Base-by-base conservation (phyloP, 2,797 vertebrate species). In the Heliangelus exortis region DNA sequence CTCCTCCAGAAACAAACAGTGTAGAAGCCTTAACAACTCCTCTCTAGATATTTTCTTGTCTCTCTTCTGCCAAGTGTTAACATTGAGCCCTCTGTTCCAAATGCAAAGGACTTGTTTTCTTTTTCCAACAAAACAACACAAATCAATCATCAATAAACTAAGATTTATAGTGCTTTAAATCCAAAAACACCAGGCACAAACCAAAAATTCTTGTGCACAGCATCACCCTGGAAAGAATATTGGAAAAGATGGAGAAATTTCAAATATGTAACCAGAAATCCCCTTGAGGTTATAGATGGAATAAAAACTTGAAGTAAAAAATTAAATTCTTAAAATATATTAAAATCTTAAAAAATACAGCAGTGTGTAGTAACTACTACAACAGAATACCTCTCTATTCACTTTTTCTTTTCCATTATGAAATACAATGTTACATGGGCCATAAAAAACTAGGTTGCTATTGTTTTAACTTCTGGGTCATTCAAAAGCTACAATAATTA, bases 401-500 rank as follows among this genome's bases (percentile, higher is more conserved):
- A 2, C 76, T 75, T 75, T 85, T 50, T 7, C 5, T 25, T 66
- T 87, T 72, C 65, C 14, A n/a, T 26, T 39, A 51, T 15, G 14
- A 89, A 80, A 91, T 50, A 68, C 8, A 41, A 23, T 45, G 22
- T 80, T 75, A 72, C 28, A 45, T 2, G 65, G 50, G 11, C 48
- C 3, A 0, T 43, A 57, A 10, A 47, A 9, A 83, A 72, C 1
- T 39, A 89, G 23, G 18, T 22, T 93, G 48, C n/a, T 86, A 33
- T 41, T 87, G 61, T 75, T 91, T 15, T 68, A 92, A 80, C 58
- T 83, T n/a, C 88, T 87, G 53, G 50, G 39, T 93, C 65, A 63
- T 54, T 78, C 55, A 78, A 84, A 94, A 15, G 68, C 19, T 59
- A n/a, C 34, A 87, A 95, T 48, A 91, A 90, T 55, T 87, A 95